Evolutionary conservation across 1,140 invertebrate species (phyloP), one percentile per base, ranked within the genome.

Genomic region (Brachionus calyciflorus): DNA sequence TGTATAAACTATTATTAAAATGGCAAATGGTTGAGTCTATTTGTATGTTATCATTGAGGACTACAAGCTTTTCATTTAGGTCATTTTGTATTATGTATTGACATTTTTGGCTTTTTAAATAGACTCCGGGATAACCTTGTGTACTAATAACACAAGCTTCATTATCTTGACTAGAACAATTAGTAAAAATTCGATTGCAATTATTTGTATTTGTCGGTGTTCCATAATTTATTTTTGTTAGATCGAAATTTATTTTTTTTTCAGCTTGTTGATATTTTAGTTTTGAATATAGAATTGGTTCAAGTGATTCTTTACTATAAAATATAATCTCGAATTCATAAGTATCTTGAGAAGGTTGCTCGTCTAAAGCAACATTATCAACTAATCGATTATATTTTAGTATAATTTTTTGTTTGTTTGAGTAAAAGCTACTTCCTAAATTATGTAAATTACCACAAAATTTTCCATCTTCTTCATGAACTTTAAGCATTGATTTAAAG

Each of bases 401-500:
- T 40, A n/a, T 6, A 6, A 51, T 19, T 19, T 28, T 33, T 53
- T 51, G 44, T 19, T 37, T 73, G 37, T n/a, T 21, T 30, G 69
- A 73, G n/a, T 73, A 73, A 40, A 73, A 73, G 26, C 69, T 73
- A 6, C 40, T 51, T 24, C 7, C 28, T 5, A 73, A 33, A 17
- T 73, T 73, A 28, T 40, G 37, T 49, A 73, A 51, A 41, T 9
- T 53, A 30, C 69, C 69, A 28, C 69, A 73, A 28, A 51, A 73
- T 46, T 65, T 65, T 10, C 60, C 60, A 28, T 44, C 44, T 24
- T 44, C 17, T 1, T 37, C 44, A 33, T 37, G 3, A 5, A 37
- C 9, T 37, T 37, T 37, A 37, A 37, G 3, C 9, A 9, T 37
- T 37, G 33, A 5, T 37, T 3, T 5, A 5, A 5, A 14, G 9